Evolutionary conservation across 2,797 vertebrate species (phyloP).

Genomic region (Chelonia mydas): DNA sequence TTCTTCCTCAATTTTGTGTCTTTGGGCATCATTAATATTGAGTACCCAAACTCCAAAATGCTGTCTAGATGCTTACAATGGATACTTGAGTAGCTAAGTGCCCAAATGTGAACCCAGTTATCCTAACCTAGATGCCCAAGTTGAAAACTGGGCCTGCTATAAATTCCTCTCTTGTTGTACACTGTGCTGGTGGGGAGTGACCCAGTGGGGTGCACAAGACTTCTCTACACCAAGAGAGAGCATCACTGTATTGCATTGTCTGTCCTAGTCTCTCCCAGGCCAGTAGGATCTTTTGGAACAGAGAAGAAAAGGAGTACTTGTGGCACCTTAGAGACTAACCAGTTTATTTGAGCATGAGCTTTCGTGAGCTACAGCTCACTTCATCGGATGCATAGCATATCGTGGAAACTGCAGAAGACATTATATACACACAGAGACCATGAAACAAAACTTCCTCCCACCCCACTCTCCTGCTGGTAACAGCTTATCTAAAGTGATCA

Average conservation of each 20-base stretch:
- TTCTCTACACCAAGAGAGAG: neutral
- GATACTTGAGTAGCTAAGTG: neutral
- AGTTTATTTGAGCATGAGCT: no score
- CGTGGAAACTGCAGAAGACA: no score
- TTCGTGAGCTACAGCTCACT: no score
- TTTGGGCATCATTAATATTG: neutral
- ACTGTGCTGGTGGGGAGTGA: neutral
- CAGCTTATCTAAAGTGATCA: no score
- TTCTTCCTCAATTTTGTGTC: neutral
- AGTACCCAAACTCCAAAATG: neutral
- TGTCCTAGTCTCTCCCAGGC: neutral
- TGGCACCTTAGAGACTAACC: no score
- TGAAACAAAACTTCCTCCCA: no score
- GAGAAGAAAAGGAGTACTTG: no score
- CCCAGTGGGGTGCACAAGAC: neutral
- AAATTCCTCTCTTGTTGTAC: neutral
- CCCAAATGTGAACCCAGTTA: neutral
- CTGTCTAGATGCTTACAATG: neutral
- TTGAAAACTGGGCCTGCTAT: neutral
- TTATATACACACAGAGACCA: no score
- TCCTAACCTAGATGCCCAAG: neutral
- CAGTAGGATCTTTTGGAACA: neutral
- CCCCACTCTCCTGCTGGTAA: no score
- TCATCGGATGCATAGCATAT: no score
- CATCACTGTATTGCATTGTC: neutral